phyloP scores from a whole-genome alignment of 2,797 vertebrate species.

The Poecilia wingei region DNA sequence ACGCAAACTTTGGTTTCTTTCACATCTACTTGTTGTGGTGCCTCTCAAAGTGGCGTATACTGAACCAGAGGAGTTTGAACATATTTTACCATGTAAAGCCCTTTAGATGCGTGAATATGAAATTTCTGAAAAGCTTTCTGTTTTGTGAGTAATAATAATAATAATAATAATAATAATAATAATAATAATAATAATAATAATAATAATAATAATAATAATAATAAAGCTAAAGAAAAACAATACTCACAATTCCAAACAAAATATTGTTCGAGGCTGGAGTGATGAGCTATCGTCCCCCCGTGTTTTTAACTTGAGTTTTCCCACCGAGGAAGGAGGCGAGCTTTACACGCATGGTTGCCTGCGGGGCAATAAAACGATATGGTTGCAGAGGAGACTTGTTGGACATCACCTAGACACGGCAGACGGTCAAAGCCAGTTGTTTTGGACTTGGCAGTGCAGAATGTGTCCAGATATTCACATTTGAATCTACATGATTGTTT shows the following conservation, averaged over 20 bases:
- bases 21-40: neutral
- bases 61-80: neutral
- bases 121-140: neutral
- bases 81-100: neutral
- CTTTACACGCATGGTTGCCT: slow-evolving; percentile 65
- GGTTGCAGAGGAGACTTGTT: slow-evolving; percentile 70
- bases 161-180: neutral
- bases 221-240: slow-evolving; percentile 13
- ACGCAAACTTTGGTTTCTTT: neutral
- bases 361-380: slow-evolving; percentile 76
- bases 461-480: slow-evolving; percentile 30
- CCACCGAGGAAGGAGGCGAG: slow-evolving; percentile 25
- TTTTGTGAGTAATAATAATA: neutral
- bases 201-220: too few species aligned
- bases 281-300: slow-evolving; percentile 21
- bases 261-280: slow-evolving; percentile 14
- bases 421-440: slow-evolving; percentile 82
- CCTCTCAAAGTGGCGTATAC: too few species aligned
- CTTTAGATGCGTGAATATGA: neutral
- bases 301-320: slow-evolving; percentile 23
- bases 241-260: slow-evolving; percentile 52
- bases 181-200: neutral
- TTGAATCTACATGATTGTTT: neutral
- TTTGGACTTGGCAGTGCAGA: slow-evolving; percentile 80
- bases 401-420: slow-evolving; percentile 68